These are phyloP conservation scores for Nephrotoma appendiculata DNA, from an alignment of 2,888 invertebrate species.

Conservation along the genomic window DNA sequence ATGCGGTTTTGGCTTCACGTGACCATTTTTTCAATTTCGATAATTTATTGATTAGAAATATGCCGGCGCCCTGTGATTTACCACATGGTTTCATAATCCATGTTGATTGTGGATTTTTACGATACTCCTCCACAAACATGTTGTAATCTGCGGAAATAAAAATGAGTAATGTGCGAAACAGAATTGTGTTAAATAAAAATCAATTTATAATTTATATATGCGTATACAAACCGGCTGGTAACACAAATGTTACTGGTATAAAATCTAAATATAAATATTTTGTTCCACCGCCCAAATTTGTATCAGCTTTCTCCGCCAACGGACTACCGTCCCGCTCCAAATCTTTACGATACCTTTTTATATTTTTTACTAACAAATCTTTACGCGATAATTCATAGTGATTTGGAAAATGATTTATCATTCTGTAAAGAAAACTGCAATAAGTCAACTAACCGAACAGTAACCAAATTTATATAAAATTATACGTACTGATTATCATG, in stretches of 20 bases:
- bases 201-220: neutral
- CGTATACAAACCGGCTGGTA: constrained; percentile 58
- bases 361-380: constrained; percentile 90
- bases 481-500: constrained; percentile 70
- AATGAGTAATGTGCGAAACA: neutral
- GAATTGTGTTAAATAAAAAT: neutral
- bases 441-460: too few relatives aligned
- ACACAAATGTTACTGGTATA: constrained; percentile 83
- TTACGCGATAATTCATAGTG: constrained; percentile 91
- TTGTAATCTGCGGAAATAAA: constrained; percentile 56
- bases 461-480: neutral
- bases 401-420: constrained; percentile 93
- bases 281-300: constrained; percentile 42
- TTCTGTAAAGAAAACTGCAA: constrained; percentile 32
- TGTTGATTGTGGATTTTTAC: constrained; percentile 84
- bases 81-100: constrained; percentile 99
- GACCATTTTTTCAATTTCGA: constrained; percentile 88
- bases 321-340: constrained; percentile 80
- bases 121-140: constrained; percentile 91
- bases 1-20: constrained; percentile 69
- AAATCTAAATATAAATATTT: constrained; percentile 77
- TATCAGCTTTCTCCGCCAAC: constrained; percentile 58
- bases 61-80: constrained; percentile 87
- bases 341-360: constrained; percentile 85
- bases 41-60: constrained; percentile 88